Evolutionary conservation across 2,113 vertebrate genomes (phyloP), one percentile per base, ranked within the genome.

Genomic region (Oreochromis niloticus): DNA sequence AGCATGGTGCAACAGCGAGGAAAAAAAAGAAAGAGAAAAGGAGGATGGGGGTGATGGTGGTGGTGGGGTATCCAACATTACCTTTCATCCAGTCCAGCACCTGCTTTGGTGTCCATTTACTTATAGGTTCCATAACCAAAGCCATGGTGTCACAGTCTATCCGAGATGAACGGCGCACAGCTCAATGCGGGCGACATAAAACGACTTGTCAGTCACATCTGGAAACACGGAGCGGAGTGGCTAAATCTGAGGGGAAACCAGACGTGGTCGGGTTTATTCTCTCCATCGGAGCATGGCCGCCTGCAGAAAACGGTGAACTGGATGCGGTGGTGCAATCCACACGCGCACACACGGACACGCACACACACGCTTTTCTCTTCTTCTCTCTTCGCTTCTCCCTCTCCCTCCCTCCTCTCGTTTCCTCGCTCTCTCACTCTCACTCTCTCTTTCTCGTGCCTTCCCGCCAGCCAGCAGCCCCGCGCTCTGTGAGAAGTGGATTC

Each of bases 51-150:
- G 17, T 66, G 61, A 32, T 59, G 50, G 41, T 24, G 66, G 52
- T 57, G 32, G n/a, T 9, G 66, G 66, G 12, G n/a, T 41, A 71
- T 71, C 66, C 82, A 46, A 63, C 24, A 81, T 94, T 97, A 98
- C 98, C 97, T 98, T 98, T 98, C 97, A 97, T 98, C 97, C 97
- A 98, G 96, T 97, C 97, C 96, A 97, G 96, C 92, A 98, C 97
- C 95, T 98, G 97, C 96, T 98, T 97, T 95, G 96, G 96, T 93
- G 96, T 97, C 97, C 97, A 97, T 97, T 98, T 99, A 96, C 96
- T 97, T 97, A 98, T 98, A 96, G 97, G 97, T 96, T 98, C 97
- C 96, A 97, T 98, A 93, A 98, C 97, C 94, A 98, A 95, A 96
- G 97, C 97, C 97, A 98, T 98, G 96, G 96, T 96, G 96, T 96